These are phyloP conservation scores for Melanotaenia pygmaea DNA, from an alignment of 2,797 vertebrate genomes.

Conservation along the genomic window DNA sequence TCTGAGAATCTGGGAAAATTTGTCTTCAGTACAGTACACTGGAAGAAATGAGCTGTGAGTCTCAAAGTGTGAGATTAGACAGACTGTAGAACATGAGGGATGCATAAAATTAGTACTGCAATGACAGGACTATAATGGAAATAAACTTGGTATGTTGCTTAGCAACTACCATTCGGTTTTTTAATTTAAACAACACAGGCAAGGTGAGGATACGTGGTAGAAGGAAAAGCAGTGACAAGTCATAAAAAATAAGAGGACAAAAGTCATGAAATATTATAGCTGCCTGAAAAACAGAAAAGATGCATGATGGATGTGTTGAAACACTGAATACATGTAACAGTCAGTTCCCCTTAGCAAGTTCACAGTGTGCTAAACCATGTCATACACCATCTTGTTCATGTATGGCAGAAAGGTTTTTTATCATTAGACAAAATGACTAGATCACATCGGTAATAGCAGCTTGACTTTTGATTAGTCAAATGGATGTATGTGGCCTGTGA, in stretches of 20 bases:
- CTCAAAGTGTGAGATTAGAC: conserved; percentile 21
- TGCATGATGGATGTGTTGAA: not conserved
- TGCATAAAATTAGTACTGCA: conserved; percentile 52
- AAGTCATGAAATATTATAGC: not conserved
- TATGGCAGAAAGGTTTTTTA: not conserved
- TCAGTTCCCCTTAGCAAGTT: not conserved
- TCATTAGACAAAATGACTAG: not conserved
- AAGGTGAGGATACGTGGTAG: conserved; percentile 37
- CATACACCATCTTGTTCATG: not conserved
- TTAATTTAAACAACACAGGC: conserved; percentile 36
- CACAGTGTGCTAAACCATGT: not conserved
- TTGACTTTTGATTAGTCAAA: conserved; percentile 1
- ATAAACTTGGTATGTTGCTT: conserved; percentile 64
- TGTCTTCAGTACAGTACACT: not conserved
- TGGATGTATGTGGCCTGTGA: conserved; percentile 6
- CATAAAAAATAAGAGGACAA: not conserved
- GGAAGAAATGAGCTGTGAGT: conserved; percentile 12
- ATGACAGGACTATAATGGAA: conserved; percentile 59
- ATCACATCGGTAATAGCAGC: conserved; percentile 6
- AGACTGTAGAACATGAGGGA: conserved; percentile 47
- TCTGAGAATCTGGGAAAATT: not conserved
- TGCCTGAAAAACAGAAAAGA: not conserved
- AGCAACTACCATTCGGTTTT: conserved; percentile 55
- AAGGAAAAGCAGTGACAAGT: conserved; percentile 16
- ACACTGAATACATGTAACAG: not conserved